Conservation (phyloP, 2,888 invertebrate genomes). For the Nezara viridula region DNA sequence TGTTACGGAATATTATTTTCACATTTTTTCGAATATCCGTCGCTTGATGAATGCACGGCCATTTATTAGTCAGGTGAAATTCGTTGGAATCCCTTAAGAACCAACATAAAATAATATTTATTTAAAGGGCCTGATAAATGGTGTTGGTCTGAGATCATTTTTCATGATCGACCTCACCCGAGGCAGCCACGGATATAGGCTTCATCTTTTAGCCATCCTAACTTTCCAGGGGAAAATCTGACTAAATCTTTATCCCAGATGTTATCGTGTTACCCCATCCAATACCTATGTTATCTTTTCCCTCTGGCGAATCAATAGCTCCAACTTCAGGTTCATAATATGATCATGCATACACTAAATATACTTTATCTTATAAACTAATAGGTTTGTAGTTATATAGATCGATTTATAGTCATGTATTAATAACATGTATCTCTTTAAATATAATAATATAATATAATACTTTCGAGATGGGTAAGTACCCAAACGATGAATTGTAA, state of each 20-base stretch:
- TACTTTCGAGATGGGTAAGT: no score
- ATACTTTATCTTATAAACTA: no score
- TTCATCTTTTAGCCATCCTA: slow-evolving; percentile 38
- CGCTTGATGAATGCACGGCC: neutral
- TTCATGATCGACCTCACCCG: slow-evolving; percentile 26
- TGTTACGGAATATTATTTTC: neutral
- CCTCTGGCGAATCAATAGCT: neutral
- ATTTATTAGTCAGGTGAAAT: neutral
- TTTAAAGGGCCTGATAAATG: slow-evolving; percentile 4
- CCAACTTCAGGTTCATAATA: neutral
- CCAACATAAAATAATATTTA: slow-evolving; percentile 27
- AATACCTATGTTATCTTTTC: neutral
- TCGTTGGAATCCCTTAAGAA: neutral
- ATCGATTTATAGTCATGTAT: no score
- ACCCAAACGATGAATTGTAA: no score
- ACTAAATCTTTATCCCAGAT: slow-evolving; percentile 30
- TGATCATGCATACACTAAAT: neutral
- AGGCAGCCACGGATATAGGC: slow-evolving; percentile 15
- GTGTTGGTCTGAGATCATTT: neutral
- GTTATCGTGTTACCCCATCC: neutral
- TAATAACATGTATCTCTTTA: no score
- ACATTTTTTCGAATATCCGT: neutral
- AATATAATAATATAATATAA: no score
- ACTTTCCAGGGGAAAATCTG: slow-evolving; percentile 2
- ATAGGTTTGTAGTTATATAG: no score